These are phyloP conservation scores for Sminthurides bifidus DNA, from an alignment of 1,140 invertebrate species.

Conservation along the genomic window DNA sequence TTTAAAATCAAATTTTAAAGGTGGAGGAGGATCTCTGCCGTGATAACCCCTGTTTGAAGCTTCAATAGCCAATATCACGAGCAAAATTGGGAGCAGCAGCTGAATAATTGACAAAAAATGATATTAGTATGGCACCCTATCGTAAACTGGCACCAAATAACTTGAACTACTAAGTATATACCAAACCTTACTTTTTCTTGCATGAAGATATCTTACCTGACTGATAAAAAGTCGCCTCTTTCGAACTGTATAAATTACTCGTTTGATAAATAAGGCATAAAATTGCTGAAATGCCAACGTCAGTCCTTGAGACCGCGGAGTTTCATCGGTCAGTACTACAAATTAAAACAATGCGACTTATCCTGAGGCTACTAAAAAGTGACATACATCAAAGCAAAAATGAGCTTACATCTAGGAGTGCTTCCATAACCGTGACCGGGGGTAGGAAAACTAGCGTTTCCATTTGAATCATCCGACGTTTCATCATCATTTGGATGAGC, in stretches of 20 bases:
- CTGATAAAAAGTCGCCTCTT: slow-evolving; percentile 20
- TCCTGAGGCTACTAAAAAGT: no score
- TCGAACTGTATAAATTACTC: slow-evolving; percentile 22
- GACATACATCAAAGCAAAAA: no score
- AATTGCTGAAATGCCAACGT: slow-evolving; percentile 19
- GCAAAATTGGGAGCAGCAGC: slow-evolving; percentile 20
- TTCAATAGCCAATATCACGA: slow-evolving; percentile 19
- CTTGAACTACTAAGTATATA: no score
- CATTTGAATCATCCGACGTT: no score
- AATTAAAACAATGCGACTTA: no score
- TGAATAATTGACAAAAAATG: slow-evolving; percentile 5
- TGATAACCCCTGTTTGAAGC: slow-evolving; percentile 16
- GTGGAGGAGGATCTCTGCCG: background rate
- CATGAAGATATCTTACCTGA: slow-evolving; percentile 25
- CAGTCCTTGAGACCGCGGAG: slow-evolving; percentile 12
- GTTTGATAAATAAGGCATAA: slow-evolving; percentile 18
- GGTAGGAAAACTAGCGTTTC: no score
- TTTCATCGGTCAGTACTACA: slow-evolving; percentile 2
- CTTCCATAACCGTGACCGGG: no score
- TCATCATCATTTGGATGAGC: no score
- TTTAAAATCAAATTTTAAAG: slow-evolving; percentile 11
- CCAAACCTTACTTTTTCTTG: no score
- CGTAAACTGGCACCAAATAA: no score
- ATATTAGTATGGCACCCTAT: background rate
- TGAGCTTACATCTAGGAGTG: no score